These are phyloP conservation scores for Elgaria multicarinata DNA, from an alignment of 2,113 vertebrate species.

Conservation along the genomic window DNA sequence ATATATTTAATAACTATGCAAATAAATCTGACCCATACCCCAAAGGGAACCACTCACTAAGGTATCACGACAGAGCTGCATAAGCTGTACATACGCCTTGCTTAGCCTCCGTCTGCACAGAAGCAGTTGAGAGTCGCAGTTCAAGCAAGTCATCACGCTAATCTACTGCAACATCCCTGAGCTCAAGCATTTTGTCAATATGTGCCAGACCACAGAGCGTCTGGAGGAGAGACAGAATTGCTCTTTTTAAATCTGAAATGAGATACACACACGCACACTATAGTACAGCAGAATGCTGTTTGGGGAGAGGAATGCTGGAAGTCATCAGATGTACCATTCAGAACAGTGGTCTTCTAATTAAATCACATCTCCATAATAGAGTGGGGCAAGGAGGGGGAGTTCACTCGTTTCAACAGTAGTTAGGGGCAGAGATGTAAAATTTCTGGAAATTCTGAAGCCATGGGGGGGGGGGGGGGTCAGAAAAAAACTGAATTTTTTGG, in stretches of 20 bases:
- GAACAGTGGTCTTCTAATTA: background rate
- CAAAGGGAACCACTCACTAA: background rate
- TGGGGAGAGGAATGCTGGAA: background rate
- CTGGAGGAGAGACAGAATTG: background rate
- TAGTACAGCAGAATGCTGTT: background rate
- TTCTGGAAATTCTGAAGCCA: no score
- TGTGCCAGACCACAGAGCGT: fast-evolving
- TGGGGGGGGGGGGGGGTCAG: no score
- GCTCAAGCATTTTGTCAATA: fast-evolving
- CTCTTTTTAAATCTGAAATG: background rate
- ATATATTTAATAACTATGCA: no score
- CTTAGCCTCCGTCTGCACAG: background rate
- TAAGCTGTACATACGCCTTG: background rate
- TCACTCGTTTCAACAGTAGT: background rate
- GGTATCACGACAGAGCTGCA: background rate
- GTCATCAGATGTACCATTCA: fast-evolving
- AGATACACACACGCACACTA: fast-evolving
- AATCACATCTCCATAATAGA: background rate
- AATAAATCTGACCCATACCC: background rate
- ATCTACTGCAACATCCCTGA: background rate
- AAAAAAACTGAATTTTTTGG: no score
- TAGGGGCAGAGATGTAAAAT: no score
- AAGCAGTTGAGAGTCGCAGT: background rate
- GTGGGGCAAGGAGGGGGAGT: background rate
- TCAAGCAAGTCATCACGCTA: background rate